Evolutionary conservation across 2,113 vertebrate genomes (phyloP).

Genomic region (Pituophis catenifer): DNA sequence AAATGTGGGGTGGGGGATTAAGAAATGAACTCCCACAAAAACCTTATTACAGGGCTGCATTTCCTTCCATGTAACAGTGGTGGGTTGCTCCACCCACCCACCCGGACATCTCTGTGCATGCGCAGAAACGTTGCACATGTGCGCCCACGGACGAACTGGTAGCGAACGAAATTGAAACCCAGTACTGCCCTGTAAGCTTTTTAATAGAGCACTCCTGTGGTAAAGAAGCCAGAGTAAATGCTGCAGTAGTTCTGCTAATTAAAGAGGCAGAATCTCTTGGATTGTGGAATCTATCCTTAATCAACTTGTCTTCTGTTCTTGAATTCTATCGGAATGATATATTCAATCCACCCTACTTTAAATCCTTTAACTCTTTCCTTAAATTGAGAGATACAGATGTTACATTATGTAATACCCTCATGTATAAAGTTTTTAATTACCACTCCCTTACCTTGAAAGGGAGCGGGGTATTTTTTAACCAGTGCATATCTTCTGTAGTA

Average conservation of each 20-base stretch:
- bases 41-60: background rate
- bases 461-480: background rate
- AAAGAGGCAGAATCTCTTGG: background rate
- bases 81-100: too few species aligned
- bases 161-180: too few species aligned
- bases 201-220: background rate
- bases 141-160: too few species aligned
- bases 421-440: background rate
- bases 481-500: background rate
- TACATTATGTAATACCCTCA: background rate
- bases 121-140: too few species aligned
- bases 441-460: background rate
- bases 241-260: background rate
- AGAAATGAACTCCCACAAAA: background rate
- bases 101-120: too few species aligned
- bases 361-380: background rate
- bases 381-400: background rate
- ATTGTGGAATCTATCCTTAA: background rate
- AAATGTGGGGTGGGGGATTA: background rate
- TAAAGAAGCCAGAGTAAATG: background rate
- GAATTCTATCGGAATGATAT: background rate
- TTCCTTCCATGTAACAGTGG: background rate
- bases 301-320: background rate
- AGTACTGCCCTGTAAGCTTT: background rate
- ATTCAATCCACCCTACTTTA: background rate